Percentiles rank a stretch among this genome's conserved stretches.
phyloP scores from a whole-genome alignment of 1,140 invertebrate genomes.

The Heterodera carotae region DNA sequence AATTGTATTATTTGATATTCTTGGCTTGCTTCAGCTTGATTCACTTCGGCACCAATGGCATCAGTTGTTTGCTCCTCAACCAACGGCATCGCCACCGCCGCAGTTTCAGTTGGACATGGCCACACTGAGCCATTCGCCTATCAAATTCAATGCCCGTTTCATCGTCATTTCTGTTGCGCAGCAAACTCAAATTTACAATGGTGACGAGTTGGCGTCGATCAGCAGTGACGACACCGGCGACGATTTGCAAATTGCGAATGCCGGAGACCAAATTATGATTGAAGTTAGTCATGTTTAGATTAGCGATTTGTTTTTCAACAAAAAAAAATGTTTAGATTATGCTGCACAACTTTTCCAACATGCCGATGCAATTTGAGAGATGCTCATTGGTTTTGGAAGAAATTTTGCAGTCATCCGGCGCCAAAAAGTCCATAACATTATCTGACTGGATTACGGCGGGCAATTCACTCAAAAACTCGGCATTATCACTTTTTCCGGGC shows the following conservation, averaged over 20 bases:
- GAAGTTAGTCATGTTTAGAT: constrained; percentile 14
- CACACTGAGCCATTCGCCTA: background rate
- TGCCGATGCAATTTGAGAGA: constrained; percentile 6
- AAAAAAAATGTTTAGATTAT: background rate
- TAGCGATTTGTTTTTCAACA: background rate
- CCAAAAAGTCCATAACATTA: background rate
- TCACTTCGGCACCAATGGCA: background rate
- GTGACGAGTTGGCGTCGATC: background rate
- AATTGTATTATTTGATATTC: background rate
- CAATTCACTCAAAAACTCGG: background rate
- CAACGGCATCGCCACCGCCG: background rate
- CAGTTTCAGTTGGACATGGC: constrained; percentile 8
- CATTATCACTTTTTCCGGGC: background rate
- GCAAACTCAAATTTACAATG: background rate
- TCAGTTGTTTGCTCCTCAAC: background rate
- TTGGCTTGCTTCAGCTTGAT: background rate
- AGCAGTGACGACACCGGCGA: background rate
- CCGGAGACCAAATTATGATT: constrained; percentile 8
- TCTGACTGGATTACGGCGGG: constrained; percentile 2
- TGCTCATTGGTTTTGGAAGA: constrained; percentile 18
- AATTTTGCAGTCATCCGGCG: background rate
- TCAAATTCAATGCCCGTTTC: background rate
- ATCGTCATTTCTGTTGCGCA: background rate
- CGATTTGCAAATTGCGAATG: background rate
- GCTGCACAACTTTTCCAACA: constrained; percentile 1